These are phyloP conservation scores for Anoplolepis gracilipes DNA, from an alignment of 1,140 invertebrate genomes.

Conservation along the genomic window DNA sequence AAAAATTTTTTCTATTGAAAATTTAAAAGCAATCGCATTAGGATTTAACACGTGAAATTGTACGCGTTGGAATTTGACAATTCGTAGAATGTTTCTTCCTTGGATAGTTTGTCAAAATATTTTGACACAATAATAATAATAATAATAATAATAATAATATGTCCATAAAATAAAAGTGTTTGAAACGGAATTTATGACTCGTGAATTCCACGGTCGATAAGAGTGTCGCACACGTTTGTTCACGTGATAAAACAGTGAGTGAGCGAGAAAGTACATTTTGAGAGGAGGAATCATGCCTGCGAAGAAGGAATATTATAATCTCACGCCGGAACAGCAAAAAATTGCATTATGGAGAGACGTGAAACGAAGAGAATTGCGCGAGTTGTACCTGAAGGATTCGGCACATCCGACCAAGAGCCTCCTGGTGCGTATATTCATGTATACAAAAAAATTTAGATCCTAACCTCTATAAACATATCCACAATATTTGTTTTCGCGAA, in stretches of 20 bases:
- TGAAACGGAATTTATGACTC: not conserved
- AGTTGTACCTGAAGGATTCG: constrained; percentile 90
- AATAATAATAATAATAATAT: too few relatives aligned
- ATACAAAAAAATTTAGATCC: constrained; percentile 21
- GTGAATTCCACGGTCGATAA: not conserved
- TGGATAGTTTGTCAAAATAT: not conserved
- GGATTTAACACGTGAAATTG: too few relatives aligned
- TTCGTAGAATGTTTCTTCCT: not conserved
- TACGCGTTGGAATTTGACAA: too few relatives aligned
- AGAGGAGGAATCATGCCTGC: constrained; percentile 6
- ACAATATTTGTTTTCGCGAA: not conserved
- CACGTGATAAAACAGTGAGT: not conserved
- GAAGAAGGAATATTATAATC: constrained; percentile 64
- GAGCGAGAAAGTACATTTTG: not conserved
- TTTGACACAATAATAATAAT: not conserved
- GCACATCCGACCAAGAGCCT: constrained; percentile 88
- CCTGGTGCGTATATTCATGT: constrained; percentile 52
- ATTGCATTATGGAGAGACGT: constrained; percentile 87
- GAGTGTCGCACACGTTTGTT: not conserved
- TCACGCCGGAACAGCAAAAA: constrained; percentile 76
- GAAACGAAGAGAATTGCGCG: constrained; percentile 86
- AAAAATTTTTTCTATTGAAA: too few relatives aligned
- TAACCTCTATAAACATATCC: not conserved
- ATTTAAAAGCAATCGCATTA: too few relatives aligned
- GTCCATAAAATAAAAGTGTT: too few relatives aligned